A percentile compares a stretch with the other conserved stretches of the same genome.
Evolutionary conservation across 2,797 vertebrate species (phyloP).

Genomic region (Rhinella marina): DNA sequence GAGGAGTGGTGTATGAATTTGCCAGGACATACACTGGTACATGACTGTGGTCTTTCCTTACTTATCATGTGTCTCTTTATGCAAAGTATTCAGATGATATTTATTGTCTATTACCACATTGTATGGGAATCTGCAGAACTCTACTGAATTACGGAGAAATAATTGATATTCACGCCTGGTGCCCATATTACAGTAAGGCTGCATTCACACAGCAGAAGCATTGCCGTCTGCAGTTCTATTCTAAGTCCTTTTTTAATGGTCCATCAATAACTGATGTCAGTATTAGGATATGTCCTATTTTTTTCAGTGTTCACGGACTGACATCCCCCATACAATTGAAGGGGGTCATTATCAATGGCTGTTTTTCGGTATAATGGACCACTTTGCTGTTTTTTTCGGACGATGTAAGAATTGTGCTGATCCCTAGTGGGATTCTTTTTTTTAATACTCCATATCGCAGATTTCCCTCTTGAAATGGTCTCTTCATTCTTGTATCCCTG

Average conservation of each 20-base stretch:
- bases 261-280: no score
- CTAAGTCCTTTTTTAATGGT: no score
- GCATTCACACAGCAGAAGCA: no score
- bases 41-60: not conserved
- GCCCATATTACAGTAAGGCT: no score
- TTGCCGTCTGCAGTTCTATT: no score
- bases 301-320: no score
- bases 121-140: not conserved
- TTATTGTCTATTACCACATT: not conserved
- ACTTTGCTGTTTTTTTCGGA: not conserved
- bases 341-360: no score
- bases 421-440: not conserved
- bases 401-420: not conserved
- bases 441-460: not conserved
- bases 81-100: not conserved
- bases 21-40: not conserved
- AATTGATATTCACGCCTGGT: not conserved
- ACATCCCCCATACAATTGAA: no score
- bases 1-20: no score
- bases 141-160: not conserved
- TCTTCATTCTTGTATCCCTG: not conserved
- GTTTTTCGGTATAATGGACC: no score
- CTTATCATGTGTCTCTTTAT: not conserved
- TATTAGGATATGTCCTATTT: no score
- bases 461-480: not conserved